A percentile compares a stretch with the other conserved stretches of the same genome.
These are phyloP conservation scores for Paedocypris micromegethes DNA, from an alignment of 2,797 vertebrate species.

Conservation along the genomic window DNA sequence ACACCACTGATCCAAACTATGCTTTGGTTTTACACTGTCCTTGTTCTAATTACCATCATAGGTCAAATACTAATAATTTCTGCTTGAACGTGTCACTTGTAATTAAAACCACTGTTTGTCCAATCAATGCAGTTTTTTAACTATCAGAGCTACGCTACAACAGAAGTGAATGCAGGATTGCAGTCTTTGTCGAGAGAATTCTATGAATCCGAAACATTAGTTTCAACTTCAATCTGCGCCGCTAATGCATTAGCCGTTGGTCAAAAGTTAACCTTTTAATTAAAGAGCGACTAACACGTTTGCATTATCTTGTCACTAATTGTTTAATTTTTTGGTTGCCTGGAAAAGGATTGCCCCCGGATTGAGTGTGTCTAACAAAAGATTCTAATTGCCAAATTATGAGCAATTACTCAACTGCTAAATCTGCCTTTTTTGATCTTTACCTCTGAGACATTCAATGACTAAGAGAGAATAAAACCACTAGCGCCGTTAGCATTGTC, in stretches of 20 bases:
- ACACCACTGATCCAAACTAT: too few relatives aligned
- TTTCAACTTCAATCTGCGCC: constrained; percentile 9
- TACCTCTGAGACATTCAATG: constrained; percentile 34
- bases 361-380: constrained; percentile 20
- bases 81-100: too few relatives aligned
- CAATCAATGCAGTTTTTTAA: too few relatives aligned
- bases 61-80: too few relatives aligned
- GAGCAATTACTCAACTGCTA: constrained; percentile 14
- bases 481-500: not conserved
- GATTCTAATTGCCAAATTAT: constrained; percentile 20
- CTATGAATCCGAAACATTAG: not conserved
- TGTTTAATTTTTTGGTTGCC: constrained; percentile 12
- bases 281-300: constrained; percentile 2
- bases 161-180: too few relatives aligned
- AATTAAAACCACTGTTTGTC: too few relatives aligned
- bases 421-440: constrained; percentile 33
- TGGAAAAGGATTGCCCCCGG: not conserved
- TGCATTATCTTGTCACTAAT: not conserved
- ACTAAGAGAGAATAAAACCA: not conserved
- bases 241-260: not conserved
- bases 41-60: too few relatives aligned
- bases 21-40: too few relatives aligned
- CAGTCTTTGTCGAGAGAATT: too few relatives aligned
- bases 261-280: not conserved
- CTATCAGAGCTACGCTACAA: too few relatives aligned